These are phyloP conservation scores for Spodoptera frugiperda DNA, from an alignment of 1,140 invertebrate genomes.

Conservation along the genomic window DNA sequence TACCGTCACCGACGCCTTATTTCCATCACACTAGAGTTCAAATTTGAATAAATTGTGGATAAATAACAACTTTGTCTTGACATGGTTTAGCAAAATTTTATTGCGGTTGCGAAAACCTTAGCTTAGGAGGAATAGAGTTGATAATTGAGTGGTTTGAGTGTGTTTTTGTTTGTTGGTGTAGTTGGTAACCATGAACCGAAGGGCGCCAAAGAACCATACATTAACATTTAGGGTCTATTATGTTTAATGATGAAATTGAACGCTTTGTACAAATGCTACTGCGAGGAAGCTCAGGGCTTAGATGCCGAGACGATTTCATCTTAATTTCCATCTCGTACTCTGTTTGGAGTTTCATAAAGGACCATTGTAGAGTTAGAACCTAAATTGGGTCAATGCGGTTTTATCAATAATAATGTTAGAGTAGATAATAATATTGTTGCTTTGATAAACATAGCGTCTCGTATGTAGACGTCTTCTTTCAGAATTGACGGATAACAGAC, in stretches of 20 bases:
- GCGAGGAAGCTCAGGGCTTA: conserved; percentile 4
- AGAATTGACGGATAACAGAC: too few relatives aligned
- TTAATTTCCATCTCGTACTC: not conserved
- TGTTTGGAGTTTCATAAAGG: conserved; percentile 4
- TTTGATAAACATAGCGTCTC: too few relatives aligned
- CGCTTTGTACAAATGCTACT: conserved; percentile 19
- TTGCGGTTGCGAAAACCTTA: conserved; percentile 1
- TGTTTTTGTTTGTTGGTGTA: conserved; percentile 15
- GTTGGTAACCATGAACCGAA: conserved; percentile 43
- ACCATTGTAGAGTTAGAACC: not conserved
- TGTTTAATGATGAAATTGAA: conserved; percentile 46
- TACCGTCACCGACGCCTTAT: not conserved
- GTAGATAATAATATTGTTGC: too few relatives aligned
- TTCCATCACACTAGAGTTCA: not conserved
- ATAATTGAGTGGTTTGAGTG: not conserved
- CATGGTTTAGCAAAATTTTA: conserved; percentile 9
- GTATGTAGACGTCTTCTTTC: too few relatives aligned
- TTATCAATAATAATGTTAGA: too few relatives aligned
- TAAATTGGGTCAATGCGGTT: conserved; percentile 3
- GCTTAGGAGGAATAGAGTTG: not conserved
- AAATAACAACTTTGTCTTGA: conserved; percentile 14
- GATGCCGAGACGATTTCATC: not conserved
- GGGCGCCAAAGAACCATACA: conserved; percentile 42
- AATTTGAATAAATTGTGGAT: not conserved
- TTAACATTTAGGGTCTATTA: conserved; percentile 47